Conservation (phyloP, 2,113 vertebrate species). For the Mohoua ochrocephala region DNA sequence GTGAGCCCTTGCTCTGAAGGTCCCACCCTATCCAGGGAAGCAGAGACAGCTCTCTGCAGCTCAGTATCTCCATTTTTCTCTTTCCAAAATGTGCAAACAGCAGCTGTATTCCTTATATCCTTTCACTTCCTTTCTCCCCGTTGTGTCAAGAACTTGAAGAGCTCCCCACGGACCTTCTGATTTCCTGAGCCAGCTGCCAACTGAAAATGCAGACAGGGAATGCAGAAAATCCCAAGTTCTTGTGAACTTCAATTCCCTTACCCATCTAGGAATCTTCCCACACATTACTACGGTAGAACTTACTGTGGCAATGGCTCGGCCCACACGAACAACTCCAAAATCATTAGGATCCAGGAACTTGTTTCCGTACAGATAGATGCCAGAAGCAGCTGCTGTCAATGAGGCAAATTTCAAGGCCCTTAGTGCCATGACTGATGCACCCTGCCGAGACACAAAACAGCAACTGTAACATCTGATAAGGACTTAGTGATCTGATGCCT, state of each 20-base stretch:
- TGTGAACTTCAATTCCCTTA: not conserved
- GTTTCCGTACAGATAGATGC: constrained; percentile 79
- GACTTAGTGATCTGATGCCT: not conserved
- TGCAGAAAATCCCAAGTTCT: not conserved
- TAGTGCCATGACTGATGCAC: constrained; percentile 77
- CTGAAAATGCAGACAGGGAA: not conserved
- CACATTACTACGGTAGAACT: constrained; percentile 38
- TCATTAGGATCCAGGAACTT: constrained; percentile 84
- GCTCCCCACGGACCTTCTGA: not conserved
- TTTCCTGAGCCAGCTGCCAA: not conserved
- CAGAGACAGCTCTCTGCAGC: not conserved
- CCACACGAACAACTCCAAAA: constrained; percentile 86
- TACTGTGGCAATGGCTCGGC: constrained; percentile 87
- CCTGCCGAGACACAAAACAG: constrained; percentile 64
- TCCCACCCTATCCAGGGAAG: not conserved
- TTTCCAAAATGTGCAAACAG: not conserved
- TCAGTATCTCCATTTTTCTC: not conserved
- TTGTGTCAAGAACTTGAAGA: not conserved
- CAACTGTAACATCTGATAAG: not conserved
- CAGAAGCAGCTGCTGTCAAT: constrained; percentile 79
- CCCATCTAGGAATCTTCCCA: not conserved
- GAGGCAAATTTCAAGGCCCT: constrained; percentile 81
- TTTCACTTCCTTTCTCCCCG: not conserved
- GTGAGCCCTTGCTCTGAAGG: not conserved
- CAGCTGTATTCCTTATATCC: not conserved